Base-by-base conservation (phyloP, 2,797 vertebrate genomes). In the Echeneis naucrates region DNA sequence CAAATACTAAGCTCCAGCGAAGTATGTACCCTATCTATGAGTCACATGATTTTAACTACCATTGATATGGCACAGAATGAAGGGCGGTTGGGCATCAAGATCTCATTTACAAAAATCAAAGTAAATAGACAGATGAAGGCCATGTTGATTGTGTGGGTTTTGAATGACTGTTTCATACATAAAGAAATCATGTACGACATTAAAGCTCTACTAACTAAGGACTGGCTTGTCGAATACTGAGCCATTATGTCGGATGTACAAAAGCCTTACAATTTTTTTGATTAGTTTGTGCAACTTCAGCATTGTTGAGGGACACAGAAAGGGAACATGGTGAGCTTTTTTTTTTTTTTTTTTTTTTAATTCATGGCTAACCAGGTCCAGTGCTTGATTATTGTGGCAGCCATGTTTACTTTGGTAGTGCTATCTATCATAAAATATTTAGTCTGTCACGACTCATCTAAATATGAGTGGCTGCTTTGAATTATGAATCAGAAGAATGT, bases 71-170 rank as follows among this genome's bases (percentile, higher is more conserved):
- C 67, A 82, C 45, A 19, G 76, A 71, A 68, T 85, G 76, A 87
- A 78, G 73, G 63, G 42, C 82, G 78, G 80, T 52, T 65, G 61
- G 85, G 79, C 76, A 81, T 83, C 61, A 82, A 84, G 71, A 80
- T 60, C 80, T 81, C 30, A 80, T 89, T 82, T 84, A 79, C 71
- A 78, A 80, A 88, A 88, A 87, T 87, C 71, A 40, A 83, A 81
- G 72, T 87, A 80, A 88, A 87, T 77, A 71, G 78, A 81, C 60
- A 66, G 70, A 77, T 83, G 72, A 87, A 85, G 82, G 77, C 77
- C 73, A 47, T 66, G 76, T 65, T 86, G 68, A 73, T 82, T 85
- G 70, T 84, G 45, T 54, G 73, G 80, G 79, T 75, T 87, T 71
- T 86, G 81, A 87, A 80, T 87, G 82, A 78, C 73, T 86, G 77